Base-by-base conservation (phyloP, 1,140 invertebrate genomes). In the Aleiodes sp. region DNA sequence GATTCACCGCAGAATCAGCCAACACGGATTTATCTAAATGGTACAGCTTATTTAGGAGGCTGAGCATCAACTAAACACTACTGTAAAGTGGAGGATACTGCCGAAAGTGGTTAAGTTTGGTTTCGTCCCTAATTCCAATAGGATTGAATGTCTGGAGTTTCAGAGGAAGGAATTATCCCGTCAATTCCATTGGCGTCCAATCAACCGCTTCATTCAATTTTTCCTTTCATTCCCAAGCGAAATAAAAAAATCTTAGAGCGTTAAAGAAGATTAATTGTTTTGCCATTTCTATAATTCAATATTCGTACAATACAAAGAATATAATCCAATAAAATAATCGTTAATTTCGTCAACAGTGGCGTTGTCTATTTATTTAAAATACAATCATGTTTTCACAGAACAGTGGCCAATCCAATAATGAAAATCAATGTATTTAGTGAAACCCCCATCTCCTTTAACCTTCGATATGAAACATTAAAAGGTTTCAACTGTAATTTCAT, bases 381-480 rank as follows among this genome's bases (percentile, higher is more conserved):
- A 43, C 7, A 10, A 43, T 43, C 12, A 52, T 24, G 10, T 24
- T 7, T 6, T 52, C 46, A 24, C 46, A 24, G 4, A 9, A 9
- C 46, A 21, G 21, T 24, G 46, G n/a, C 2, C 46, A 24, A 52
- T 52, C 10, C 8, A 52, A 24, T 52, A 8, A 52, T 10, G 21
- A 52, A 52, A 52, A 52, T 52, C 46, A 16, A 52, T 52, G 46
- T 9, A 52, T 52, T 52, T 9, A 52, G 4, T 19, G n/a, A 46
- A n/a, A 24, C 8, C 4, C 10, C 31, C 31, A n/a, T n/a, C 31
- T 35, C 16, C 46, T 52, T 21, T 52, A 16, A 21, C 26, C 21
- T 52, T 52, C n/a, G n/a, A n/a, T n/a, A n/a, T n/a, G n/a, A n/a
- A 52, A 52, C 46, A 52, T 52, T 21, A 52, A 52, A 52, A 52